A percentile compares a stretch with the other conserved stretches of the same genome.
Evolutionary conservation across 2,113 vertebrate genomes (phyloP).

Genomic region (Leptosomus discolor): DNA sequence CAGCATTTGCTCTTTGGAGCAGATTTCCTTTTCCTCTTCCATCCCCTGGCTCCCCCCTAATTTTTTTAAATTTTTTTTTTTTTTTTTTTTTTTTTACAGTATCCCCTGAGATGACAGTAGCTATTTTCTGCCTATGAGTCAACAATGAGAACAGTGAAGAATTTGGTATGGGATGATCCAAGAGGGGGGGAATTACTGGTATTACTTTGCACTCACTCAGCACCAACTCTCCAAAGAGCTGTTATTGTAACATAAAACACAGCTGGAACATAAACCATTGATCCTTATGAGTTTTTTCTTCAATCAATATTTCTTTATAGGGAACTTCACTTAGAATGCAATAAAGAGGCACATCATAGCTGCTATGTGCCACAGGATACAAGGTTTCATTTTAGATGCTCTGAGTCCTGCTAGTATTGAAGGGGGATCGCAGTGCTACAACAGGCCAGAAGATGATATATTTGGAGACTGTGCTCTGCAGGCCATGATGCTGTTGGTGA

Average conservation of each 20-base stretch:
- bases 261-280: constrained; percentile 47
- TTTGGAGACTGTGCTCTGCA: background rate
- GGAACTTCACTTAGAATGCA: constrained; percentile 42
- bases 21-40: background rate
- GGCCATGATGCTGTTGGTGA: background rate
- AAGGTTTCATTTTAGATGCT: constrained; percentile 7
- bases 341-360: constrained; percentile 51
- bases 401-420: constrained; percentile 25
- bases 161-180: background rate
- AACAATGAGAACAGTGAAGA: background rate
- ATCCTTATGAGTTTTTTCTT: constrained; percentile 45
- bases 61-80: background rate
- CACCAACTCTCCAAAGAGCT: constrained; percentile 39
- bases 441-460: background rate
- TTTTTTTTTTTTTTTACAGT: background rate
- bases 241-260: constrained; percentile 33
- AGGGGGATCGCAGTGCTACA: background rate
- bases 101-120: background rate
- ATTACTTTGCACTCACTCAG: constrained; percentile 40
- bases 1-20: background rate
- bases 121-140: constrained; percentile 11
- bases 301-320: constrained; percentile 56
- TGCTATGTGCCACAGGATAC: background rate
- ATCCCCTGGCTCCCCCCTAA: accelerated
- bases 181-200: background rate